These are phyloP conservation scores for Trinectes maculatus DNA, from an alignment of 2,113 vertebrate species.

Conservation along the genomic window DNA sequence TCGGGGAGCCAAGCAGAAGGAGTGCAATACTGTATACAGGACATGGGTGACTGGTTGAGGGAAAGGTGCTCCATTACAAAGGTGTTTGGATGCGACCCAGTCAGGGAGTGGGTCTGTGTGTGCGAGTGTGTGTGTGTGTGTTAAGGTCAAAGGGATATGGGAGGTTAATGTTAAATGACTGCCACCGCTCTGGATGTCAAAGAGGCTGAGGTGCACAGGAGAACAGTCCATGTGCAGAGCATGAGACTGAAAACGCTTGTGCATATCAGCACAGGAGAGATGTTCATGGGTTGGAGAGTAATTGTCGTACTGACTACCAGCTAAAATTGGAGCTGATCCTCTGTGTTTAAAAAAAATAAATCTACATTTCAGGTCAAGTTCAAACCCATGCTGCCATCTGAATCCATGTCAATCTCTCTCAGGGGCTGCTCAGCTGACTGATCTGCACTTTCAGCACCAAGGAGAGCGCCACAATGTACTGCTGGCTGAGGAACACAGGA, in stretches of 20 bases:
- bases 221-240: slow-evolving; percentile 8
- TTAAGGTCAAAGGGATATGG: slow-evolving; percentile 44
- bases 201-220: slow-evolving; percentile 16
- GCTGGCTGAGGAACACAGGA: slow-evolving; percentile 27
- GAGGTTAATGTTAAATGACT: slow-evolving; percentile 54
- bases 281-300: slow-evolving; percentile 22
- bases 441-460: slow-evolving; percentile 75
- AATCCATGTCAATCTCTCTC: slow-evolving; percentile 64
- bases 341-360: slow-evolving; percentile 53
- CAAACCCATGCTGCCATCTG: slow-evolving; percentile 52
- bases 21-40: slow-evolving; percentile 50
- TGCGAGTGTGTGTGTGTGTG: slow-evolving; percentile 2
- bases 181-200: slow-evolving; percentile 49
- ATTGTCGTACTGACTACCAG: slow-evolving; percentile 42
- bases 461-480: slow-evolving; percentile 59
- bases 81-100: slow-evolving; percentile 37
- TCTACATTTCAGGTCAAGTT: slow-evolving; percentile 73
- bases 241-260: slow-evolving; percentile 10
- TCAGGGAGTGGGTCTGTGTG: background rate
- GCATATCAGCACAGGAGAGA: slow-evolving; percentile 5
- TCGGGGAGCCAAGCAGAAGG: slow-evolving; percentile 12
- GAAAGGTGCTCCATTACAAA: slow-evolving; percentile 47
- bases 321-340: slow-evolving; percentile 63
- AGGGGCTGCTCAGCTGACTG: slow-evolving; percentile 39
- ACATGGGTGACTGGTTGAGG: slow-evolving; percentile 53